Conservation (phyloP, 2,113 vertebrate genomes). For the Balaeniceps rex region DNA sequence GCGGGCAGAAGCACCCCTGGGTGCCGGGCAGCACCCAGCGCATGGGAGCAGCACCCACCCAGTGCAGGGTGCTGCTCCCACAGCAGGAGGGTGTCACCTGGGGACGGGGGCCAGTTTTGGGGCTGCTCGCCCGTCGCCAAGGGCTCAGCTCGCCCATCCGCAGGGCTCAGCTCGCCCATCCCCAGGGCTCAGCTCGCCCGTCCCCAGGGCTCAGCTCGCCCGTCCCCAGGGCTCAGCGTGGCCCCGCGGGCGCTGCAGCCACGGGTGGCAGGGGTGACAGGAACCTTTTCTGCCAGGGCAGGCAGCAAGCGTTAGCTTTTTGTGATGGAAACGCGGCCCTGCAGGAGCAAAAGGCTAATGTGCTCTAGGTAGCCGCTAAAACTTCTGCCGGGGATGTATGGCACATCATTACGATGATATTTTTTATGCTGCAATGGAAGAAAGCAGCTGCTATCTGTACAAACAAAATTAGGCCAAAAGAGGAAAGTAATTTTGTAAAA, state of each 20-base stretch:
- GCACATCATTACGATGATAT: slow-evolving; percentile 1
- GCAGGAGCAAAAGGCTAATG: not conserved
- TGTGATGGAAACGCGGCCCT: not conserved
- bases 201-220: not conserved
- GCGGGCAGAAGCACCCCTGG: not conserved
- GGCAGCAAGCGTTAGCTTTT: not conserved
- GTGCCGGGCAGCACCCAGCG: not conserved
- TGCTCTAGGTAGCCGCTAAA: not conserved
- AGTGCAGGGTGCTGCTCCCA: not conserved
- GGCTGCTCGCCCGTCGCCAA: not conserved
- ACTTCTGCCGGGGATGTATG: not conserved
- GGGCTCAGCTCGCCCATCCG: no score
- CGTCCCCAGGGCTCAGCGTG: not conserved
- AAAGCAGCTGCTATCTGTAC: slow-evolving; percentile 60
- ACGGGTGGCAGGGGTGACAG: not conserved
- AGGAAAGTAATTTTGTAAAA: slow-evolving; percentile 65
- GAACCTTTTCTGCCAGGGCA: not conserved
- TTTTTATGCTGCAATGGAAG: slow-evolving; percentile 1
- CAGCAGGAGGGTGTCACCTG: not conserved
- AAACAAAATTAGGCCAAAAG: slow-evolving; percentile 67
- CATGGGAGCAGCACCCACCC: not conserved
- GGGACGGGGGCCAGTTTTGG: not conserved
- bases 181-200: not conserved
- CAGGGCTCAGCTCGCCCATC: no score
- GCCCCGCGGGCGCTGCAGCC: not conserved